These are phyloP conservation scores for Cenopis cana DNA, from an alignment of 2,888 invertebrate species.

Conservation along the genomic window DNA sequence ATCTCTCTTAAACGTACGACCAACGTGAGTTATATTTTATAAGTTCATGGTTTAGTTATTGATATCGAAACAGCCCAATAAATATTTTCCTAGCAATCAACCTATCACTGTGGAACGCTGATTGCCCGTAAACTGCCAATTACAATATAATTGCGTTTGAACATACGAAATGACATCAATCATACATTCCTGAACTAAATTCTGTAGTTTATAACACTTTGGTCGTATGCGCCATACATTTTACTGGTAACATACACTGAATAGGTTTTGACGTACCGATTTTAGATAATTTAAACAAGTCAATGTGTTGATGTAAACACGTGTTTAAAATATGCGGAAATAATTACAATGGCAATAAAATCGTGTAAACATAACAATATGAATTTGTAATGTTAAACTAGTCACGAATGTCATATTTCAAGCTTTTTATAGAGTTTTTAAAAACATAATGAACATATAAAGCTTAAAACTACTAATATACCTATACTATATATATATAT, in stretches of 20 bases:
- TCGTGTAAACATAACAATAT: conserved; percentile 31
- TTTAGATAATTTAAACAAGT: conserved; percentile 7
- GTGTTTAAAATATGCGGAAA: conserved; percentile 40
- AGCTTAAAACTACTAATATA: not conserved
- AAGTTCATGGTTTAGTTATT: conserved; percentile 31
- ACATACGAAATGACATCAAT: conserved; percentile 69
- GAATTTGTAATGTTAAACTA: conserved; percentile 10
- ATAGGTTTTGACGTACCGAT: not conserved
- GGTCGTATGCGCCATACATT: not conserved
- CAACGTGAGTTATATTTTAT: not conserved
- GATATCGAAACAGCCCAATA: conserved; percentile 61
- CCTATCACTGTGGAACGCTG: conserved; percentile 73
- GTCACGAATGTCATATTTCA: conserved; percentile 26
- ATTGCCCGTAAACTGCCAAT: conserved; percentile 60
- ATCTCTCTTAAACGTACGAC: conserved; percentile 3
- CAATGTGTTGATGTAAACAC: conserved; percentile 17
- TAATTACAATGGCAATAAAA: conserved; percentile 31
- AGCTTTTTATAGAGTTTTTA: not conserved
- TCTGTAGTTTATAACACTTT: conserved; percentile 7
- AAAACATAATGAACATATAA: not conserved
- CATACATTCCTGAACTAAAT: conserved; percentile 48
- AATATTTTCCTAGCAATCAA: conserved; percentile 77
- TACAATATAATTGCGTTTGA: conserved; percentile 70
- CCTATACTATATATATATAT: no score
- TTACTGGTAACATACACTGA: not conserved